Evolutionary conservation across 2,797 vertebrate species (phyloP).

Genomic region (Gymnodraco acuticeps): DNA sequence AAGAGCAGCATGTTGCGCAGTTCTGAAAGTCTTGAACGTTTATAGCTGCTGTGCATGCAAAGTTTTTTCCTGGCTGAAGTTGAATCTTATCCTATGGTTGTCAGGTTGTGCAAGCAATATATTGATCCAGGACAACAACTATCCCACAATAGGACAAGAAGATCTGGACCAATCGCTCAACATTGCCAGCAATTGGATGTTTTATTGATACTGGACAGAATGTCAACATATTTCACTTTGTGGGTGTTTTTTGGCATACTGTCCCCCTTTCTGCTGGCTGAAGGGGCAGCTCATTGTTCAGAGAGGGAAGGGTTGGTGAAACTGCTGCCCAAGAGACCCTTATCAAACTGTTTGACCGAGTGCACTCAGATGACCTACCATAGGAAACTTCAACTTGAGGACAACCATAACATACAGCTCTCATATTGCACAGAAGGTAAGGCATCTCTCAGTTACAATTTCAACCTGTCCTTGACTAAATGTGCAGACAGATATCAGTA

Average conservation of each 20-base stretch:
- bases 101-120: background rate
- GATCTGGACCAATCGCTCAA: slow-evolving; percentile 19
- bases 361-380: slow-evolving; percentile 77
- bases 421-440: slow-evolving; percentile 76
- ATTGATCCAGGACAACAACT: slow-evolving; percentile 19
- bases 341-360: slow-evolving; percentile 75
- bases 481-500: background rate
- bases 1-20: slow-evolving; percentile 58
- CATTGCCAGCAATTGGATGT: background rate
- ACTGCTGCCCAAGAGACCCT: slow-evolving; percentile 31
- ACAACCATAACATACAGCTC: slow-evolving; percentile 72
- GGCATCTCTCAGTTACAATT: slow-evolving; percentile 17
- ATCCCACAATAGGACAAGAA: slow-evolving; percentile 1
- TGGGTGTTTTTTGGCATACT: slow-evolving; percentile 63
- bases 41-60: slow-evolving; percentile 30
- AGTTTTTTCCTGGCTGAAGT: background rate
- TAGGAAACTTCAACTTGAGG: slow-evolving; percentile 64
- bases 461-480: background rate
- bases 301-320: slow-evolving; percentile 64
- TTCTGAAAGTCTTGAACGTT: slow-evolving; percentile 29
- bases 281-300: slow-evolving; percentile 58
- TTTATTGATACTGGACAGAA: slow-evolving; percentile 44
- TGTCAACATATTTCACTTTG: slow-evolving; percentile 59
- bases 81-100: slow-evolving; percentile 4
- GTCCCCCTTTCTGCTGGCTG: slow-evolving; percentile 51